Evolutionary conservation across 2,113 vertebrate species (phyloP).

Genomic region (Percina caprodes): DNA sequence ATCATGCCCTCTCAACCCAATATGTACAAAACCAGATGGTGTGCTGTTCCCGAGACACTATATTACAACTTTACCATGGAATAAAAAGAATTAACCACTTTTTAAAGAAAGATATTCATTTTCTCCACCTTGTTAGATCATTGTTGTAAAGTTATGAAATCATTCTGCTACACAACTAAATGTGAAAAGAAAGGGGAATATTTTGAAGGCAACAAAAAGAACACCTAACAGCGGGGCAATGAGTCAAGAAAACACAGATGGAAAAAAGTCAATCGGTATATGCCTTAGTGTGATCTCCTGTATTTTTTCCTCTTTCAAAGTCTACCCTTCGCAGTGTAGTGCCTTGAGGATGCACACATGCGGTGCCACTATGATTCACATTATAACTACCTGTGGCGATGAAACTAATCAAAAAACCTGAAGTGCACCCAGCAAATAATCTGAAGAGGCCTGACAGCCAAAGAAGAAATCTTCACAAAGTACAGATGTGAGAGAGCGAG

Average conservation of each 20-base stretch:
- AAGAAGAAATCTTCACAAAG: slow-evolving; percentile 59
- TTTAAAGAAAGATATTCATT: slow-evolving; percentile 15
- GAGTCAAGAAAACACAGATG: slow-evolving; percentile 73
- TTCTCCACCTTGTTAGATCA: slow-evolving; percentile 36
- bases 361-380: slow-evolving; percentile 75
- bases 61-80: slow-evolving; percentile 27
- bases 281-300: slow-evolving; percentile 63
- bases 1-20: slow-evolving; percentile 16
- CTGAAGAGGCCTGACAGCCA: slow-evolving; percentile 50
- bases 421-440: slow-evolving; percentile 67
- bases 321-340: slow-evolving; percentile 59
- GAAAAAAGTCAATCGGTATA: slow-evolving; percentile 66
- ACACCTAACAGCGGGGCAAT: slow-evolving; percentile 68
- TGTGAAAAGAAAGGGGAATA: slow-evolving; percentile 54
- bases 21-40: slow-evolving; percentile 47
- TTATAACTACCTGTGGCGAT: slow-evolving; percentile 73
- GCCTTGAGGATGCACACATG: slow-evolving; percentile 76
- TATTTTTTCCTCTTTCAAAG: slow-evolving; percentile 63
- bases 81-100: slow-evolving; percentile 15
- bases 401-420: slow-evolving; percentile 75
- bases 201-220: slow-evolving; percentile 65
- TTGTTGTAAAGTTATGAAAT: slow-evolving; percentile 54
- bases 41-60: slow-evolving; percentile 13
- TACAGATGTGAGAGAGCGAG: slow-evolving; percentile 40
- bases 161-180: slow-evolving; percentile 49